Evolutionary conservation across 2,888 invertebrate genomes (phyloP), one percentile per base, ranked within the genome.

Genomic region (Meloe dianella): DNA sequence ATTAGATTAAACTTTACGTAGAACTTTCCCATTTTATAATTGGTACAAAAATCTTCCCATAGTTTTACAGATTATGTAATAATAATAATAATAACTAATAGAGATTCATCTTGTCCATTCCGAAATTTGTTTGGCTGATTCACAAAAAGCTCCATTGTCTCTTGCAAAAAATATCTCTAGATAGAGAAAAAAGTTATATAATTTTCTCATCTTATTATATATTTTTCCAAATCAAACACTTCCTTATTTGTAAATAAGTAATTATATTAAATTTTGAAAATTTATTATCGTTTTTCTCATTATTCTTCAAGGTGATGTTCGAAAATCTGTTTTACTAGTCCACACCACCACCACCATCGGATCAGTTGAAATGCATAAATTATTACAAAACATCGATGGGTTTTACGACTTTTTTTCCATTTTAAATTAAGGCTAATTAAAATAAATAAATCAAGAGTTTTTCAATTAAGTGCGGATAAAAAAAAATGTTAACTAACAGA

Each of bases 241-340:
- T 54, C 54, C 54, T 54, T 22, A 54, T 54, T 54, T 24, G 54
- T 54, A 54, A 54, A 51, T 47, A 47, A n/a, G 20, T 20, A 9
- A 47, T 47, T 47, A 47, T 47, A 17, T 17, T 17, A 20, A 20
- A 20, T 6, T 47, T 9, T 2, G 20, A 47, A 47, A 47, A 47
- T 47, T 41, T 41, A 41, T 41, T 41, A 7, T 41, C 8, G 17
- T 7, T 41, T 10, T 41, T 41, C 5, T 41, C 7, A 41, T n/a
- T 41, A 12, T 47, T 47, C 20, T 47, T 47, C 54, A 54, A 54
- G 54, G 54, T 54, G 24, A 54, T 54, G 54, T 24, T 54, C 54
- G 24, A 54, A 24, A 54, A 24, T 51, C 10, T 20, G 20, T 20
- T 10, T 27, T 27, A 2, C 9, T 54, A 22, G 24, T 22, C 20